phyloP scores from a whole-genome alignment of 2,113 vertebrate genomes.

The Ailuropoda melanoleuca region DNA sequence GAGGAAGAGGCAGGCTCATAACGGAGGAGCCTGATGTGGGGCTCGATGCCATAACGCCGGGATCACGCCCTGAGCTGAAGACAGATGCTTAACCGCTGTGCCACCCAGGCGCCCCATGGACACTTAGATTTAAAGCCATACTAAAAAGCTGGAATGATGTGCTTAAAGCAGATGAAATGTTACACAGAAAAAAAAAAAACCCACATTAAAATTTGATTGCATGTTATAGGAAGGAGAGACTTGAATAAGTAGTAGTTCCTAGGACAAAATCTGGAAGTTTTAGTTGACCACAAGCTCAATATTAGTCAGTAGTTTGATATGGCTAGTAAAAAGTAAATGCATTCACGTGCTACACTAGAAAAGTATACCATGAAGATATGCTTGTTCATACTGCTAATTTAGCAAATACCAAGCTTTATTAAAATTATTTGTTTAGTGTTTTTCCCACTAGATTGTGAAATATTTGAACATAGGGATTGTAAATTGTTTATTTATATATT shows the following conservation, averaged over 20 bases:
- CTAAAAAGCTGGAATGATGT: not conserved
- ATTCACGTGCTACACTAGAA: not conserved
- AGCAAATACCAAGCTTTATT: slow-evolving; percentile 35
- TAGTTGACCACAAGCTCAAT: not conserved
- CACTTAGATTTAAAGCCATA: not conserved
- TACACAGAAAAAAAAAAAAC: not conserved
- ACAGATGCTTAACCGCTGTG: too few relatives aligned
- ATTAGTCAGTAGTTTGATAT: not conserved
- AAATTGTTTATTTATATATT: slow-evolving; percentile 49
- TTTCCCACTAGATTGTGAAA: slow-evolving; percentile 13
- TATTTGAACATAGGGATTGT: not conserved
- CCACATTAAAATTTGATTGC: not conserved
- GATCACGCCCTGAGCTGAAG: too few relatives aligned
- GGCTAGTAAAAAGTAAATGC: not conserved
- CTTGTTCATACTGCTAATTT: not conserved
- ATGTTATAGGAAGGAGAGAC: not conserved
- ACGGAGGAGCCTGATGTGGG: too few relatives aligned
- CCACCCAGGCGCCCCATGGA: too few relatives aligned
- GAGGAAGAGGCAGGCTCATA: too few relatives aligned
- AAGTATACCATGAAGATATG: not conserved
- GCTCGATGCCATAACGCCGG: too few relatives aligned
- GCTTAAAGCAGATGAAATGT: not conserved
- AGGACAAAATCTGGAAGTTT: slow-evolving; percentile 9
- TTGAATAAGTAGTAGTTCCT: not conserved
- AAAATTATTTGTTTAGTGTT: slow-evolving; percentile 37